These are phyloP conservation scores for Nycticorax nycticorax DNA, from an alignment of 2,113 vertebrate genomes.

Conservation along the genomic window DNA sequence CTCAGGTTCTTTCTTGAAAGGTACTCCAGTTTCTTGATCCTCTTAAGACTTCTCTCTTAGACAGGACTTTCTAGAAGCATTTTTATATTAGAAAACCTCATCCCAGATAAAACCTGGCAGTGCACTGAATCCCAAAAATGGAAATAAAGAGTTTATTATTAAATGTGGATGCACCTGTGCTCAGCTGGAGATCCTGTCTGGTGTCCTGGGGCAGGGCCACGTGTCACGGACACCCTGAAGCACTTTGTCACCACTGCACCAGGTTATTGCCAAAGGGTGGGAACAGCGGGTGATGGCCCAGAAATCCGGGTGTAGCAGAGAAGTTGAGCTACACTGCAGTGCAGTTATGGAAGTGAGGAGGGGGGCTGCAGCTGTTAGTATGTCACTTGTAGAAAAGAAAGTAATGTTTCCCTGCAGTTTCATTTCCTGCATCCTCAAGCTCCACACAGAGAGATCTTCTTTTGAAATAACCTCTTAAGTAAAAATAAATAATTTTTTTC, in stretches of 20 bases:
- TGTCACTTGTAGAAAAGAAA: neutral
- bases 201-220: neutral
- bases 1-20: neutral
- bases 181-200: neutral
- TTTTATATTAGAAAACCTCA: neutral
- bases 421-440: neutral
- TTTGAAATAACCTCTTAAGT: neutral
- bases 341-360: neutral
- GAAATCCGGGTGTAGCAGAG: neutral
- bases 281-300: neutral
- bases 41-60: neutral
- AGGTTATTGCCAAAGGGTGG: neutral
- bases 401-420: neutral
- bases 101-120: neutral
- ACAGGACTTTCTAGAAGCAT: neutral
- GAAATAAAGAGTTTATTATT: neutral
- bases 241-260: neutral
- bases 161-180: neutral
- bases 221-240: neutral
- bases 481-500: neutral
- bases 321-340: neutral
- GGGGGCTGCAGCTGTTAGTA: rapidly evolving
- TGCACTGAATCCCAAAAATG: neutral
- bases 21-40: neutral
- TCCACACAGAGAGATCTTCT: neutral